These are phyloP conservation scores for Pelodytes ibericus DNA, from an alignment of 2,797 vertebrate species.

Conservation along the genomic window DNA sequence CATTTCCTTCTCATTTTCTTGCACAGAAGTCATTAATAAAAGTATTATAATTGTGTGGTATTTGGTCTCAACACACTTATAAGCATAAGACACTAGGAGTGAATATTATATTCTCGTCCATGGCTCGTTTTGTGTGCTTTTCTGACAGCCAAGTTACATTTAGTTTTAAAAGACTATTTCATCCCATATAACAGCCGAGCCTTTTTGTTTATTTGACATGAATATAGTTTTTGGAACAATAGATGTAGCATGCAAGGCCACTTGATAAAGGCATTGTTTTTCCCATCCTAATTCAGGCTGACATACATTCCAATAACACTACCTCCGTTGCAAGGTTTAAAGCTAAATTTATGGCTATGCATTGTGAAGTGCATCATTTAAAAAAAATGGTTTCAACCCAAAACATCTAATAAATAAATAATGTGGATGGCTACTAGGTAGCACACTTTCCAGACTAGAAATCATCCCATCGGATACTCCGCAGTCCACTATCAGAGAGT, in stretches of 20 bases:
- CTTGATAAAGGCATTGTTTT: slow-evolving; percentile 79
- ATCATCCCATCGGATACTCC: slow-evolving; percentile 92
- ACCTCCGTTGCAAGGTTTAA: slow-evolving; percentile 81
- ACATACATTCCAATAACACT: slow-evolving; percentile 85
- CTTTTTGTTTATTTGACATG: slow-evolving; percentile 80
- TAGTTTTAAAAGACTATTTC: slow-evolving; percentile 66
- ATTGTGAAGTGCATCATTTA: slow-evolving; percentile 83
- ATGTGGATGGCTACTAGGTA: slow-evolving; percentile 83
- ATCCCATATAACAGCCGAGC: slow-evolving; percentile 68
- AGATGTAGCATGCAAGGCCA: slow-evolving; percentile 71
- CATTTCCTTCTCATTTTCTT: too few species aligned
- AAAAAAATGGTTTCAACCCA: slow-evolving; percentile 87
- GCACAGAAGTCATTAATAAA: too few species aligned
- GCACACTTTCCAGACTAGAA: slow-evolving; percentile 87
- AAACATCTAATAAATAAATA: slow-evolving; percentile 97
- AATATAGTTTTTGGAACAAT: slow-evolving; percentile 80
- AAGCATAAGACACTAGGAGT: too few species aligned
- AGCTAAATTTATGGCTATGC: slow-evolving; percentile 77
- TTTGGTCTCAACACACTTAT: too few species aligned
- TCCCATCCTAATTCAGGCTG: slow-evolving; percentile 81
- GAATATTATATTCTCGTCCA: slow-evolving; percentile 44
- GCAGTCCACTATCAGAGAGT: slow-evolving; percentile 83
- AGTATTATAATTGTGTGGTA: too few species aligned
- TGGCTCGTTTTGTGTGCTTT: slow-evolving; percentile 36
- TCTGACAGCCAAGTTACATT: slow-evolving; percentile 16